A percentile compares a stretch with the other conserved stretches of the same genome.
Conservation (phyloP, 2,113 vertebrate species). For the Aptenodytes patagonicus region DNA sequence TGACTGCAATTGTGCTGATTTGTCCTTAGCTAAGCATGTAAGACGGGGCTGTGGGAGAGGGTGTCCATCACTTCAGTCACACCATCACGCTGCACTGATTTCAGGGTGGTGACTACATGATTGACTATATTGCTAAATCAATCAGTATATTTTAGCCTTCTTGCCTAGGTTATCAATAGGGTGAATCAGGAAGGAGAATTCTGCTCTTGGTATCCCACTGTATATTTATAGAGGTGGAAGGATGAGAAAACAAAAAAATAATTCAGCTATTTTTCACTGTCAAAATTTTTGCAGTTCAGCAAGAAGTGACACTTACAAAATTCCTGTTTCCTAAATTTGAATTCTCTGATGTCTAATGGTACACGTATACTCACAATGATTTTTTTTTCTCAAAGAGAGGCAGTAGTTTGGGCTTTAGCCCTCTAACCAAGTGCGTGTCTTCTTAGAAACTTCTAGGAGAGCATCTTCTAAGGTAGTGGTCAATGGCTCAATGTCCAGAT, state of each 20-base stretch:
- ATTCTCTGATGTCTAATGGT: background rate
- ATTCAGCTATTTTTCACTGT: rapidly evolving
- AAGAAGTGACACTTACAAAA: background rate
- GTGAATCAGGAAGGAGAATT: background rate
- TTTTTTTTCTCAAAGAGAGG: background rate
- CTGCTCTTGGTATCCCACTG: background rate
- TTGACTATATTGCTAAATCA: background rate
- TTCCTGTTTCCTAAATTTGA: background rate
- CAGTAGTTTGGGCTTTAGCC: background rate
- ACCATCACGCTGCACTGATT: rapidly evolving
- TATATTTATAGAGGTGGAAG: background rate
- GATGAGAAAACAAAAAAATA: background rate
- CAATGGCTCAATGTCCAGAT: no score
- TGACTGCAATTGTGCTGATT: background rate
- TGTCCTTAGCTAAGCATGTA: background rate
- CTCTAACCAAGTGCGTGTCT: background rate
- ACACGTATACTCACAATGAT: rapidly evolving
- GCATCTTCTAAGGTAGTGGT: no score
- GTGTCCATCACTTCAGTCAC: background rate
- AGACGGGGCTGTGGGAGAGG: background rate
- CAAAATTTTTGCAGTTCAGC: background rate
- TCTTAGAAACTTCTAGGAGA: background rate
- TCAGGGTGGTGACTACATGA: background rate
- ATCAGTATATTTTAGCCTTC: background rate
- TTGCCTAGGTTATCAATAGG: background rate